Evolutionary conservation across 2,888 invertebrate species (phyloP).

Genomic region (Dione juno): DNA sequence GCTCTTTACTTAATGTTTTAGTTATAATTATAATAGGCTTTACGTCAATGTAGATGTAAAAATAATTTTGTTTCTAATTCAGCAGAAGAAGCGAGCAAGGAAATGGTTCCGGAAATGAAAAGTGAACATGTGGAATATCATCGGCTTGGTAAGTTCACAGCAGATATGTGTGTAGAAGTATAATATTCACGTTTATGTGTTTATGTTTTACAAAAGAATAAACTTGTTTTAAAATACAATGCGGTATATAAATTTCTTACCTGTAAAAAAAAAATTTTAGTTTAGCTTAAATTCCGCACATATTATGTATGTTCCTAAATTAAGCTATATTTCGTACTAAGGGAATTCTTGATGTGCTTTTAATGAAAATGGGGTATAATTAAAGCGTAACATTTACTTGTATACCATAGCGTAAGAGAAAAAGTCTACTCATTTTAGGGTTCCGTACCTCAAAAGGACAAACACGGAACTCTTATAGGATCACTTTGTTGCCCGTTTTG

Average conservation of each 20-base stretch:
- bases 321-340: not conserved
- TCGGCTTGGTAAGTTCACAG: constrained; percentile 60
- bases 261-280: not conserved
- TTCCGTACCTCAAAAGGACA: too few relatives aligned
- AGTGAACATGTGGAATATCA: constrained; percentile 73
- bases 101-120: constrained; percentile 53
- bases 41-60: not conserved
- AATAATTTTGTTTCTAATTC: not conserved
- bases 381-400: not conserved
- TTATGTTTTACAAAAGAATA: too few relatives aligned
- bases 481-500: too few relatives aligned
- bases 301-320: not conserved
- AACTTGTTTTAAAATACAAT: not conserved
- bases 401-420: not conserved
- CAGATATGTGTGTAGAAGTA: not conserved
- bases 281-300: not conserved
- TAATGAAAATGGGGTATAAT: not conserved
- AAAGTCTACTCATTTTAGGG: too few relatives aligned
- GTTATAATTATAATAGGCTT: not conserved
- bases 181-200: too few relatives aligned
- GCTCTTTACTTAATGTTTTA: not conserved
- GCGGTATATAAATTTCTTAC: not conserved
- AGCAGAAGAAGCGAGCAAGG: constrained; percentile 62
- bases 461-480: too few relatives aligned
- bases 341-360: not conserved